Base-by-base conservation (phyloP, 2,888 invertebrate genomes). In the Anthrax anthrax region DNA sequence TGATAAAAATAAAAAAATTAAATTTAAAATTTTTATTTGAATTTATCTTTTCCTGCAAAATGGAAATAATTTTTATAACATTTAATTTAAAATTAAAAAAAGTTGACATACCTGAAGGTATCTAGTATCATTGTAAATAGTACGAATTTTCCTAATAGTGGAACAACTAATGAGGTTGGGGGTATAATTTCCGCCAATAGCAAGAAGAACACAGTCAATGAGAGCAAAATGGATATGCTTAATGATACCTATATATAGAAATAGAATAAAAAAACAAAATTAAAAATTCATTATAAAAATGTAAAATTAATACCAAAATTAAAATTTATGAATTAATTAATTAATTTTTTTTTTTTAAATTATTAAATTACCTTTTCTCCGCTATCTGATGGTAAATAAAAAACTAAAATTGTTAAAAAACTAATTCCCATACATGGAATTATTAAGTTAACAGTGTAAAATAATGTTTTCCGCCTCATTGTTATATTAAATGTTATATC, bases 401-500 rank as follows among this genome's bases (percentile, higher is more conserved):
- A 96, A 61, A 95, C 94, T 63, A 96, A 80, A 60, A 95, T 89
- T 57, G 95, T 95, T 64, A 96, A 82, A 71, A 92, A 92, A 57
- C 92, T 92, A 69, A 95, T 95, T 56, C 91, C 91, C 81, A 95
- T 90, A 69, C 94, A 95, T 52, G 92, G 94, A 65, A 94, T 90
- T 70, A 95, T 92, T 62, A 94, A 80, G 74, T 94, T 95, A 59
- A 95, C 90, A 39, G 92, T 94, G 75, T 94, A 94, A 77, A 95
- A 95, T 57, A 96, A 76, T 45, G 95, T 92, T 73, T 94, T 94
- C 58, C 94, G 77, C 59, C 92, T 77, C 85, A 94, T 87, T 55
- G 95, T 95, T 63, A 97, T 94, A 75, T 96, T 95, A 76, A 96
- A 97, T 52, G 95, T 96, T 68, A 96, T 77, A 70, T 89, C 96